Conservation (phyloP, 2,888 invertebrate species). For the Ormia ochracea region DNA sequence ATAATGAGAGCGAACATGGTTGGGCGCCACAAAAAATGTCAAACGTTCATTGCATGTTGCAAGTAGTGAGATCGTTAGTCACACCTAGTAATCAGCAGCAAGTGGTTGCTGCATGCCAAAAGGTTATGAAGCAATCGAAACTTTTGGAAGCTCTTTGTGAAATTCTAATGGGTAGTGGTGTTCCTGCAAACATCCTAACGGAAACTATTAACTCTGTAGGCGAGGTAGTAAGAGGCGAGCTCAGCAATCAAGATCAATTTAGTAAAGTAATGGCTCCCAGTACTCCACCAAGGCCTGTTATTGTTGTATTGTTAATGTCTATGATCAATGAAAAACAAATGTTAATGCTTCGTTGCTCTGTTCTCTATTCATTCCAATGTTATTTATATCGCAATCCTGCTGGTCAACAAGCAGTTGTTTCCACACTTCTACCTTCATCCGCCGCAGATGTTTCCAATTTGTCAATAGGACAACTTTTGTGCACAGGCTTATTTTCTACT, state of each 20-base stretch:
- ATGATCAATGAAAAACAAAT: conserved; percentile 99
- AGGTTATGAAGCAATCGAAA: conserved; percentile 90
- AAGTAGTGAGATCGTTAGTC: conserved; percentile 92
- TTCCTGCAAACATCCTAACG: conserved; percentile 96
- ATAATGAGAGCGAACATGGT: conserved; percentile 83
- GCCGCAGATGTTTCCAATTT: conserved; percentile 84
- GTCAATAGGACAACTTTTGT: conserved; percentile 92
- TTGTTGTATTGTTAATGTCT: conserved; percentile 96
- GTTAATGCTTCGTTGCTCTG: conserved; percentile 91
- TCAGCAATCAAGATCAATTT: conserved; percentile 93
- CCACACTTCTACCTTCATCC: conserved; percentile 92
- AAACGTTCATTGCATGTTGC: conserved; percentile 94
- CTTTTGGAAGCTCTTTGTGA: conserved; percentile 89
- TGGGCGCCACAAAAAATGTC: conserved; percentile 97
- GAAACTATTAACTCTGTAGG: conserved; percentile 97
- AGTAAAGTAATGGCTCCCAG: conserved; percentile 94
- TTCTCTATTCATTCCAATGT: conserved; percentile 97
- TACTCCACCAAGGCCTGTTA: conserved; percentile 93
- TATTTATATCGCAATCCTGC: conserved; percentile 94
- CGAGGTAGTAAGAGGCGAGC: conserved; percentile 92
- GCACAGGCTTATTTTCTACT: conserved; percentile 92
- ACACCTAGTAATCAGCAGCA: conserved; percentile 95
- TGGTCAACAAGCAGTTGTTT: conserved; percentile 91
- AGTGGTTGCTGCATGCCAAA: conserved; percentile 89
- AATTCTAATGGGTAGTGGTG: conserved; percentile 96